A percentile compares a stretch with the other conserved stretches of the same genome.
phyloP scores from a whole-genome alignment of 1,140 invertebrate species.

The Drosophila ironensis region DNA sequence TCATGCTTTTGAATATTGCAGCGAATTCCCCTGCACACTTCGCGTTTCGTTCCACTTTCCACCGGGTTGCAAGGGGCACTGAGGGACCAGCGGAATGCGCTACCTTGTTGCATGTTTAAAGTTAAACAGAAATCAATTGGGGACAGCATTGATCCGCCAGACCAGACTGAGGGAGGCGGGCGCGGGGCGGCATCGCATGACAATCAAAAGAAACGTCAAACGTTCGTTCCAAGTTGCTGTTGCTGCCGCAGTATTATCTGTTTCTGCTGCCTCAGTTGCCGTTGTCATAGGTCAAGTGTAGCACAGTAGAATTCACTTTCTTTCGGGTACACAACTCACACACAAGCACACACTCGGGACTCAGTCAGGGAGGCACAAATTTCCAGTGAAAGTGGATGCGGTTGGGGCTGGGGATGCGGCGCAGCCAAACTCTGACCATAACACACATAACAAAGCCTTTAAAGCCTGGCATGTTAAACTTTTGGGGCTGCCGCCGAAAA shows the following conservation, averaged over 20 bases:
- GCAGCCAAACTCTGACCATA: conserved; percentile 51
- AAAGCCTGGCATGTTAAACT: conserved; percentile 28
- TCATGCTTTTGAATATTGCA: background rate
- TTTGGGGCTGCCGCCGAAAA: conserved; percentile 15
- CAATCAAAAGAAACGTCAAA: conserved; percentile 78
- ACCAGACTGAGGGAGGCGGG: conserved; percentile 32
- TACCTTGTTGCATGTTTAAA: conserved; percentile 70
- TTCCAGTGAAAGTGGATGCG: conserved; percentile 67
- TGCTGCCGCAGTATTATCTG: conserved; percentile 7
- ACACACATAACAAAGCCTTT: conserved; percentile 32
- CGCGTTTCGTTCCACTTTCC: conserved; percentile 25
- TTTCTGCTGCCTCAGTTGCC: conserved; percentile 27
- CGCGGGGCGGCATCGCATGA: conserved; percentile 49
- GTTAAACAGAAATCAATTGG: conserved; percentile 77
- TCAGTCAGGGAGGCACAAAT: conserved; percentile 26
- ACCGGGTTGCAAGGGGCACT: background rate
- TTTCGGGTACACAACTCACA: conserved; percentile 49
- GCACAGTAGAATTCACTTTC: conserved; percentile 80
- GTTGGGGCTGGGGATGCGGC: conserved; percentile 19
- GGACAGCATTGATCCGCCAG: conserved; percentile 72
- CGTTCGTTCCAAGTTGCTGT: conserved; percentile 37
- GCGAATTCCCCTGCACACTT: background rate
- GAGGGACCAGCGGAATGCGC: background rate
- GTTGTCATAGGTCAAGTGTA: conserved; percentile 79
- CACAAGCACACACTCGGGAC: conserved; percentile 8